Percentiles rank a stretch among this genome's conserved stretches.
Evolutionary conservation across 1,140 invertebrate genomes (phyloP).

Genomic region (Zaprionus taronus): DNA sequence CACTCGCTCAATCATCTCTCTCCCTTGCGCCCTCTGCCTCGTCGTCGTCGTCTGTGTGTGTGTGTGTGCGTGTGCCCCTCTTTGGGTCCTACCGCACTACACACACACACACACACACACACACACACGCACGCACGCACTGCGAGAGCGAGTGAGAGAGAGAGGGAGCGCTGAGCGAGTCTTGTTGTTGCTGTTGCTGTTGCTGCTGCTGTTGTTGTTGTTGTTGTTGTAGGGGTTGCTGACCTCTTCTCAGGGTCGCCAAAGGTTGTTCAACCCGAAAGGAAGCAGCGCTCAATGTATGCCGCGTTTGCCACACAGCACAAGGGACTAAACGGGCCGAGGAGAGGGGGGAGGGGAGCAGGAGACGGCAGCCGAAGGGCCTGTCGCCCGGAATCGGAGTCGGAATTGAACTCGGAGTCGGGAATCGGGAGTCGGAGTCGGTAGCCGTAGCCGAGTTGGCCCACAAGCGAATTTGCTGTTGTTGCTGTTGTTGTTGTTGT

Average conservation of each 20-base stretch:
- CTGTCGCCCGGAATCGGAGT: background rate
- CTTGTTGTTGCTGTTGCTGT: conserved; percentile 4
- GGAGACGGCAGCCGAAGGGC: background rate
- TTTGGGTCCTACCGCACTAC: conserved; percentile 46
- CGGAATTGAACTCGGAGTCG: conserved; percentile 1
- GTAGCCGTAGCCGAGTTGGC: background rate
- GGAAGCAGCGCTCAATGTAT: conserved; percentile 47
- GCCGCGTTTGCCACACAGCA: conserved; percentile 29
- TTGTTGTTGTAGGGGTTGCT: conserved; percentile 76
- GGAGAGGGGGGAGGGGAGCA: background rate
- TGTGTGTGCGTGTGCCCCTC: conserved; percentile 32
- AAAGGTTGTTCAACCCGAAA: conserved; percentile 78
- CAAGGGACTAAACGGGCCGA: background rate
- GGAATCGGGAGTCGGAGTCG: background rate
- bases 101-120: conserved; percentile 9
- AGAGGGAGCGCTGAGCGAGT: conserved; percentile 15
- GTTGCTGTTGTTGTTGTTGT: conserved; percentile 9
- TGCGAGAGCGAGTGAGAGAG: background rate
- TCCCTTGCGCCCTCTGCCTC: conserved; percentile 13
- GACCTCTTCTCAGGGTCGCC: conserved; percentile 84
- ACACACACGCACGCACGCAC: conserved; percentile 7
- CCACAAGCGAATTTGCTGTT: background rate
- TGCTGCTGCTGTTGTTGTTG: background rate
- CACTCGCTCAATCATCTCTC: conserved; percentile 1
- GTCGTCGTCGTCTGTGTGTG: too few relatives aligned